Evolutionary conservation across 1,140 invertebrate species (phyloP).

Genomic region (Pseudomyrmex pallidus): DNA sequence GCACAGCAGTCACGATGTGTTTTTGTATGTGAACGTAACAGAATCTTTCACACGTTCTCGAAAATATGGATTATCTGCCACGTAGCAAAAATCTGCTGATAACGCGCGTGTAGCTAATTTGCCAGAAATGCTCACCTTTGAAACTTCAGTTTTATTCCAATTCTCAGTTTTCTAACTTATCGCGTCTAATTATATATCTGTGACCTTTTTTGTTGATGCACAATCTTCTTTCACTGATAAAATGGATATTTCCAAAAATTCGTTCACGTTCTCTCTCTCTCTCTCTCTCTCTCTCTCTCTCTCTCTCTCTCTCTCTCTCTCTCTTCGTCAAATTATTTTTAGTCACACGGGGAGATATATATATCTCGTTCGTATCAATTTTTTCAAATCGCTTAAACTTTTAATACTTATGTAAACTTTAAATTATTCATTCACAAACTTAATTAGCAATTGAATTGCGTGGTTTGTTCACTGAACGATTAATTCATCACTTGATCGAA

Average conservation of each 20-base stretch:
- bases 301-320: too few species aligned
- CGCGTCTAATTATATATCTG: background rate
- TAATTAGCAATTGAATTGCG: background rate
- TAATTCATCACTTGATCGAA: background rate
- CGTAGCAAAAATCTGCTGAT: conserved; percentile 13
- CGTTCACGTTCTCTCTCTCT: background rate
- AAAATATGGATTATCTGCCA: background rate
- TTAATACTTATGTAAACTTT: too few species aligned
- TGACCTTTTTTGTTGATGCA: background rate
- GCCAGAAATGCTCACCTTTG: conserved; percentile 32
- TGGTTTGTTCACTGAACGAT: background rate
- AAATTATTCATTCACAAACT: background rate
- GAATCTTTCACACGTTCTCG: background rate
- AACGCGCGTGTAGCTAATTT: background rate
- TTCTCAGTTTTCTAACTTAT: background rate
- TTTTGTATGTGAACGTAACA: background rate
- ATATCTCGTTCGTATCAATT: too few species aligned
- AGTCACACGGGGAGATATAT: background rate
- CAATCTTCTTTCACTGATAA: conserved; percentile 1
- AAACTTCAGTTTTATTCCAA: background rate
- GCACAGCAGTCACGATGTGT: too few species aligned
- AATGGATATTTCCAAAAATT: background rate
- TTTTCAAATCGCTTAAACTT: too few species aligned
- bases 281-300: background rate
- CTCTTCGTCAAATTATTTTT: background rate